A percentile compares a stretch with the other conserved stretches of the same genome.
Evolutionary conservation across 92 coral and sea anemone genomes (phyloP).

Genomic region (Paragorgia papillata): DNA sequence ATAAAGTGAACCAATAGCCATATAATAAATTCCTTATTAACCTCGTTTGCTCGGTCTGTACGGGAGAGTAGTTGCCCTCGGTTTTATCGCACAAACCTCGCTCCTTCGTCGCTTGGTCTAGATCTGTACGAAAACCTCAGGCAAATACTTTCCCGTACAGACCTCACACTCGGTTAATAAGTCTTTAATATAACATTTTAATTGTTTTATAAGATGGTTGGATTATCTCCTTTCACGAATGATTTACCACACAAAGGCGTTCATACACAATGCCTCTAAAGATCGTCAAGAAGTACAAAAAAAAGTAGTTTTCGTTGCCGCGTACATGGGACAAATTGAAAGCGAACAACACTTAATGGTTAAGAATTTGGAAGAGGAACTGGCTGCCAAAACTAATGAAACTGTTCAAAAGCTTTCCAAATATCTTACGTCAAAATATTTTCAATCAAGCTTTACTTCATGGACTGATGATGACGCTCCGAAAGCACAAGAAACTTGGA

Average conservation of each 20-base stretch:
- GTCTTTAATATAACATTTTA: too few relatives aligned
- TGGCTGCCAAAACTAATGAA: not conserved
- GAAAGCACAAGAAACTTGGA: slow-evolving; percentile 25
- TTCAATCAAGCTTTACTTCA: slow-evolving; percentile 11
- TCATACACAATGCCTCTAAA: slow-evolving; percentile 12
- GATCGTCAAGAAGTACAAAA: slow-evolving; percentile 3
- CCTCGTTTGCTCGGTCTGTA: too few relatives aligned
- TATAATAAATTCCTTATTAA: too few relatives aligned
- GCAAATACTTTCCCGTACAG: too few relatives aligned
- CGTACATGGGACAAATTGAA: not conserved
- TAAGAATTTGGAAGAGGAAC: not conserved
- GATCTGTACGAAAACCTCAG: too few relatives aligned
- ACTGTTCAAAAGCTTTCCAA: slow-evolving; percentile 2
- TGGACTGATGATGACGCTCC: slow-evolving; percentile 52
- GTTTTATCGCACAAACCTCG: too few relatives aligned
- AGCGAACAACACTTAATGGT: not conserved
- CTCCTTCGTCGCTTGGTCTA: not conserved
- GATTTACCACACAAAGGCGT: slow-evolving; percentile 1
- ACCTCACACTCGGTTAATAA: too few relatives aligned
- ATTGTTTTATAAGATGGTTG: slow-evolving; percentile 46
- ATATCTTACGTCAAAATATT: slow-evolving; percentile 11
- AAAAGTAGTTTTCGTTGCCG: not conserved
- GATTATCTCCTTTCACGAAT: slow-evolving; percentile 39
- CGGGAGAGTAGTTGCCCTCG: too few relatives aligned
- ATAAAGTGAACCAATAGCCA: too few relatives aligned